Percentiles rank a stretch among this genome's conserved stretches.
These are phyloP conservation scores for Actinostola sp. DNA, from an alignment of 92 coral and sea anemone genomes.

Conservation along the genomic window DNA sequence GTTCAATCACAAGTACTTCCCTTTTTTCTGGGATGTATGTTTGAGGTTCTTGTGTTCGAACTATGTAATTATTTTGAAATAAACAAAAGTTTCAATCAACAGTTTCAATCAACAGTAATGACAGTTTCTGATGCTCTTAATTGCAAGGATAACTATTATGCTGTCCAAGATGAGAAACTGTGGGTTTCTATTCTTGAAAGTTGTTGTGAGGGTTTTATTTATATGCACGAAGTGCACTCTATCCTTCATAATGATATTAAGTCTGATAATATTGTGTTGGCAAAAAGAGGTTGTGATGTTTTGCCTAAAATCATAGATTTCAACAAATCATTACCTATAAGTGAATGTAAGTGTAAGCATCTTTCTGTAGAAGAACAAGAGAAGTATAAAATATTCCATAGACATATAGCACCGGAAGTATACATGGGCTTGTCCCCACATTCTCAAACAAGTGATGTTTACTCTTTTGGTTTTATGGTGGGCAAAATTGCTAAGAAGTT, in stretches of 20 bases:
- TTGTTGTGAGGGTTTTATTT: conserved; percentile 37
- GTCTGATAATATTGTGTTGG: not conserved
- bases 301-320: conserved; percentile 29
- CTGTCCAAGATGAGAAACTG: conserved; percentile 6
- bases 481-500: conserved; percentile 16
- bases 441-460: conserved; percentile 31
- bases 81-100: too few relatives aligned
- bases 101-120: conserved; percentile 2
- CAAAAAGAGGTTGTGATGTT: not conserved
- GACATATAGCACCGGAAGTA: conserved; percentile 26
- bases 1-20: conserved; percentile 1
- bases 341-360: conserved; percentile 15
- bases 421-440: conserved; percentile 16
- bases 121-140: too few relatives aligned
- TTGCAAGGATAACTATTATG: too few relatives aligned
- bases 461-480: conserved; percentile 22
- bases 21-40: conserved; percentile 19
- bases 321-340: conserved; percentile 22
- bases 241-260: conserved; percentile 29
- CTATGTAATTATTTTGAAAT: not conserved
- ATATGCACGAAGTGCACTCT: conserved; percentile 16
- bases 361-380: conserved; percentile 28
- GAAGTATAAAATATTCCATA: conserved; percentile 16
- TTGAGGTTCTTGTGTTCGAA: conserved; percentile 13
- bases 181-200: conserved; percentile 11